Evolutionary conservation across 1,140 invertebrate genomes (phyloP), one percentile per base, ranked within the genome.

Genomic region (Orius laevigatus): DNA sequence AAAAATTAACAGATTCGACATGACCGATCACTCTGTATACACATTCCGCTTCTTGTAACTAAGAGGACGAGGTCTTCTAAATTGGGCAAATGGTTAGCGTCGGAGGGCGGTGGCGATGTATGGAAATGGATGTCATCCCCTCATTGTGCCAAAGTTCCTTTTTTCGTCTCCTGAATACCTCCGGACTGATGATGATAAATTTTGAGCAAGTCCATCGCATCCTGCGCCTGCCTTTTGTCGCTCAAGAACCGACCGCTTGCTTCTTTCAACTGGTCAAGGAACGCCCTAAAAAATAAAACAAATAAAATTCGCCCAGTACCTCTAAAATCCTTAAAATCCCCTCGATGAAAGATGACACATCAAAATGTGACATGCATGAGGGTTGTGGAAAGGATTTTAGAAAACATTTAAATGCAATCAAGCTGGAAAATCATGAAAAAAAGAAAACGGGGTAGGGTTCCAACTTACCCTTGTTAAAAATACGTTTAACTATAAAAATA

Each of bases 241-340:
- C 76, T 72, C 32, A 85, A 66, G 59, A 75, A 84, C 68, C 82
- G 72, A 58, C 81, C 78, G 54, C 82, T 84, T 25, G 79, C 79
- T 69, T 86, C 81, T 62, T 85, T 86, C 15, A 86, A 65, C 60
- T 85, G 81, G 56, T 84, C 81, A 59, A 86, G 65, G 60, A 86
- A 86, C 51, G 75, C 72, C 63, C 75, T 79, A 62, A 61, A 74
- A 58, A 53, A 50, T 46, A 38, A 48, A 14, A 50, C 8, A 52
- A 36, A 44, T 14, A 34, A 18, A 10, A 50, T 25, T 40, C n/a
- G n/a, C n/a, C n/a, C n/a, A n/a, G n/a, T n/a, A n/a, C n/a, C n/a
- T n/a, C n/a, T 25, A 25, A 25, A 15, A 15, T 52, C 16, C 35
- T 38, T 40, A 9, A n/a, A 35, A 38, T 38, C 15, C 36, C 10